phyloP scores from a whole-genome alignment of 2,888 invertebrate genomes.

The Pristionchus entomophagus region DNA sequence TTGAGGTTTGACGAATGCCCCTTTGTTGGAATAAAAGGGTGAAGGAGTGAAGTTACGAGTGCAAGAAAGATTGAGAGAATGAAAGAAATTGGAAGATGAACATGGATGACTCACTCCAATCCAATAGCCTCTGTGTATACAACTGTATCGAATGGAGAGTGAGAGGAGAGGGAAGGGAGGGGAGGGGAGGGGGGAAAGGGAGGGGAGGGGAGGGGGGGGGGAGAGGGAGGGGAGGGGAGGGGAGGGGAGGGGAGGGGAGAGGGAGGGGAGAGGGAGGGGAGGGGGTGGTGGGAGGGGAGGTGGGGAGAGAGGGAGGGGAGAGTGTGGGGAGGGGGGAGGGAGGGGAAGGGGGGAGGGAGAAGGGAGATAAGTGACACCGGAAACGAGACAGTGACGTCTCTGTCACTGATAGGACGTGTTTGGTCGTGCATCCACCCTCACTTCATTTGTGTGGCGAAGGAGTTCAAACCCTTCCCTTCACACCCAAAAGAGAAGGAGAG shows the following conservation, averaged over 20 bases:
- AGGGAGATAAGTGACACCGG: slow-evolving; percentile 36
- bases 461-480: neutral
- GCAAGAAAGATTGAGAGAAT: neutral
- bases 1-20: too few relatives aligned
- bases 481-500: neutral
- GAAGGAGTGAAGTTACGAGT: slow-evolving; percentile 9
- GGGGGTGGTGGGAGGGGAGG: neutral
- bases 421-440: slow-evolving; percentile 8
- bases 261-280: neutral
- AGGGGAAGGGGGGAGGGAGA: neutral
- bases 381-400: neutral
- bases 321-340: neutral
- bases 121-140: slow-evolving; percentile 10
- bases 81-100: slow-evolving; percentile 7
- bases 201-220: neutral
- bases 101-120: neutral
- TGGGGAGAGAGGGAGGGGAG: neutral
- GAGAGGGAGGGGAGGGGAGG: neutral
- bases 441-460: neutral
- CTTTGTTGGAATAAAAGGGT: too few relatives aligned
- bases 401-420: slow-evolving; percentile 4
- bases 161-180: neutral
- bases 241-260: neutral
- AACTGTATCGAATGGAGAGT: slow-evolving; percentile 19
- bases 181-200: too few relatives aligned